phyloP scores from a whole-genome alignment of 2,113 vertebrate species.

The Ploceus nigricollis region DNA sequence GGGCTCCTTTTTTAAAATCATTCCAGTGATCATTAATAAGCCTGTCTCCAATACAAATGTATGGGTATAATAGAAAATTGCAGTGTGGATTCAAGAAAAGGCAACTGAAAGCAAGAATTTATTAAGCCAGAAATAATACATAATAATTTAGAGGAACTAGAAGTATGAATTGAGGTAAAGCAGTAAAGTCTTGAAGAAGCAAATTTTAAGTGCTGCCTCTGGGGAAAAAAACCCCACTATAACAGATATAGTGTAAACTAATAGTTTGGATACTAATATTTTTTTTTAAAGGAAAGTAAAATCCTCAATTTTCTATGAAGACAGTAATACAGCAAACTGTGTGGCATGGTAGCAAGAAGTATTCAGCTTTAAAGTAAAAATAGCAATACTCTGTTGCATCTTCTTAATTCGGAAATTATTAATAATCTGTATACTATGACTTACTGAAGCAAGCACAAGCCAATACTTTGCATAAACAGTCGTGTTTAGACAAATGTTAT shows the following conservation, averaged over 20 bases:
- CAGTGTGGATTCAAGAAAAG: not conserved
- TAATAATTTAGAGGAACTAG: not conserved
- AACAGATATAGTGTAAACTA: not conserved
- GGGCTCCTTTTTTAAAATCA: not conserved
- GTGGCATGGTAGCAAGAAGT: not conserved
- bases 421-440: not conserved
- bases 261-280: not conserved
- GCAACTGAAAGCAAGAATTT: not conserved
- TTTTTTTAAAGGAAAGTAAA: not conserved
- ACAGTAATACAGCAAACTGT: not conserved
- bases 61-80: not conserved
- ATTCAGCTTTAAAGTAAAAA: not conserved
- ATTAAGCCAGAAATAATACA: not conserved
- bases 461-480: not conserved
- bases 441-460: not conserved
- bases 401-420: not conserved
- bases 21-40: not conserved
- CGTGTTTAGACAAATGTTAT: not conserved
- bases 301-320: not conserved
- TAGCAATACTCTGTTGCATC: not conserved
- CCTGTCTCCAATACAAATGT: not conserved
- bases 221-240: rapidly evolving
- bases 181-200: not conserved
- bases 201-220: not conserved
- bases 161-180: not conserved